phyloP scores from a whole-genome alignment of 2,113 vertebrate species.

The Gnathochromis pfefferi region DNA sequence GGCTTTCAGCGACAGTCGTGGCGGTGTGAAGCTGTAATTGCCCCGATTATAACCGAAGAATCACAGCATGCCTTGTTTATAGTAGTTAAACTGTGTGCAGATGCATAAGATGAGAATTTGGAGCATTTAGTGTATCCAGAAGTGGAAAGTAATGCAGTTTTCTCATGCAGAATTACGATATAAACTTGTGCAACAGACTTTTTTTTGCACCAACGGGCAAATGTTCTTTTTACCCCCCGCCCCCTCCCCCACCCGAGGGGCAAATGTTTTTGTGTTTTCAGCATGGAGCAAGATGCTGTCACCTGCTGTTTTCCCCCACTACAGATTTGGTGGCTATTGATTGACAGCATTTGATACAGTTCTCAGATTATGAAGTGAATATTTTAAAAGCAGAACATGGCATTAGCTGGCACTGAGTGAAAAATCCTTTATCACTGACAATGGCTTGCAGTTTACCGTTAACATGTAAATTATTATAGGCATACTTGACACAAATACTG shows the following conservation, averaged over 20 bases:
- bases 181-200: background rate
- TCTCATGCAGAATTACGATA: background rate
- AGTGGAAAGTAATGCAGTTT: background rate
- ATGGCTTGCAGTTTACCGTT: background rate
- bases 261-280: conserved; percentile 58
- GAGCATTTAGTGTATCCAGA: background rate
- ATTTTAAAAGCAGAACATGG: background rate
- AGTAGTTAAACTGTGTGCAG: background rate
- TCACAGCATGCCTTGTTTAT: background rate
- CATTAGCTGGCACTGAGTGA: background rate
- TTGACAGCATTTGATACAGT: background rate
- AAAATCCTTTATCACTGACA: background rate
- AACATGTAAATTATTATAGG: background rate
- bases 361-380: background rate
- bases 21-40: background rate
- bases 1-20: background rate
- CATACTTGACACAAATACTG: background rate
- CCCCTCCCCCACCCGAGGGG: accelerated
- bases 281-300: conserved; percentile 41
- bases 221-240: background rate
- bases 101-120: background rate
- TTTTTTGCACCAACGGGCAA: background rate
- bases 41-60: background rate
- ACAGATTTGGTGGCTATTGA: background rate
- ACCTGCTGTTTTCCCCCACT: conserved; percentile 59